A percentile compares a stretch with the other conserved stretches of the same genome.
Conservation (phyloP, 2,888 invertebrate species). For the Euplexia lucipara region DNA sequence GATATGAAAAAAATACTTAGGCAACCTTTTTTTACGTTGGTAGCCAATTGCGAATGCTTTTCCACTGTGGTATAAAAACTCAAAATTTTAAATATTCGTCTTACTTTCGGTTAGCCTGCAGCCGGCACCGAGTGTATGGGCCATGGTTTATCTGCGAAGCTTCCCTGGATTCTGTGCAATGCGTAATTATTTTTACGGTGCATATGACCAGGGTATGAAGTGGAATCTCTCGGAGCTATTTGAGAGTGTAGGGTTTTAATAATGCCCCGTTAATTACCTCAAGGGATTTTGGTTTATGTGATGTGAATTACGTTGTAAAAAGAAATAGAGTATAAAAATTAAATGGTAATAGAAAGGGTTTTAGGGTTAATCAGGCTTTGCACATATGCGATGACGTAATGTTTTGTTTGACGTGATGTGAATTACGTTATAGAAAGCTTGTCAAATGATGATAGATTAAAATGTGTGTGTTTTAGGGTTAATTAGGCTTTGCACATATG, state of each 20-base stretch:
- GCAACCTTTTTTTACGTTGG: no score
- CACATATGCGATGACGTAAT: no score
- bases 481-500: no score
- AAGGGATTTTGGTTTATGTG: conserved; percentile 5
- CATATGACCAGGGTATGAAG: conserved; percentile 43
- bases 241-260: conserved; percentile 32
- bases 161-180: conserved; percentile 52
- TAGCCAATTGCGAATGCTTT: no score
- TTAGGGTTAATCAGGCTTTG: no score
- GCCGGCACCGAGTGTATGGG: conserved; percentile 18
- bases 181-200: conserved; percentile 55
- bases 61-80: not conserved
- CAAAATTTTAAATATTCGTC: not conserved
- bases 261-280: conserved; percentile 42
- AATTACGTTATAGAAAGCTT: conserved; percentile 10
- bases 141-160: conserved; percentile 42
- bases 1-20: no score
- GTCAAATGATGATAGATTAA: no score
- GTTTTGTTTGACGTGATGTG: not conserved
- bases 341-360: no score
- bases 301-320: conserved; percentile 10
- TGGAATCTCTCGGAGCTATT: conserved; percentile 41
- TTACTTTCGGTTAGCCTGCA: conserved; percentile 9
- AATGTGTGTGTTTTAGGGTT: no score
- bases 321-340: not conserved